Conservation (phyloP, 1,140 invertebrate species). For the Himalopsyche phryganea region DNA sequence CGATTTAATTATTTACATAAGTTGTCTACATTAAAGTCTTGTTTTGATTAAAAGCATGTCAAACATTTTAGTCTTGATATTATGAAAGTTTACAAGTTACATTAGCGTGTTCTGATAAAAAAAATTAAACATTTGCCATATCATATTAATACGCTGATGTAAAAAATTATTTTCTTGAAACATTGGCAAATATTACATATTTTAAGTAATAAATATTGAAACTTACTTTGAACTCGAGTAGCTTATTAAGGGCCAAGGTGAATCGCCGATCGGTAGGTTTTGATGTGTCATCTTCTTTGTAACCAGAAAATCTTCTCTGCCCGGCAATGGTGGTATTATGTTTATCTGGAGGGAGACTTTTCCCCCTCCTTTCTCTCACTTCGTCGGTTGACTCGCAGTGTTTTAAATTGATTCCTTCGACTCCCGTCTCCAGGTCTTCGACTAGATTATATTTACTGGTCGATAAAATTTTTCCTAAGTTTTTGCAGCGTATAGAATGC, state of each 20-base stretch:
- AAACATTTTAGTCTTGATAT: no score
- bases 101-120: no score
- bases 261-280: conserved; percentile 15
- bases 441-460: conserved; percentile 4
- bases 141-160: no score
- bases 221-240: conserved; percentile 29
- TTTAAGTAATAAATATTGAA: no score
- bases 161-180: no score
- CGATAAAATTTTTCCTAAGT: conserved; percentile 22
- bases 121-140: no score
- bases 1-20: no score
- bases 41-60: no score
- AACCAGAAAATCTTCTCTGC: neutral
- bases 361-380: neutral
- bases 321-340: neutral
- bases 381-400: neutral
- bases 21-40: no score
- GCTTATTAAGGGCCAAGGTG: conserved; percentile 26
- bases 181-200: no score
- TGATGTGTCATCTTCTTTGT: neutral
- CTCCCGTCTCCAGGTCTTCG: neutral
- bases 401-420: neutral
- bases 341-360: conserved; percentile 14
- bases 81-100: no score
- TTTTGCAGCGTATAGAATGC: conserved; percentile 19